phyloP scores from a whole-genome alignment of 2,113 vertebrate species.

The Candoia aspera region DNA sequence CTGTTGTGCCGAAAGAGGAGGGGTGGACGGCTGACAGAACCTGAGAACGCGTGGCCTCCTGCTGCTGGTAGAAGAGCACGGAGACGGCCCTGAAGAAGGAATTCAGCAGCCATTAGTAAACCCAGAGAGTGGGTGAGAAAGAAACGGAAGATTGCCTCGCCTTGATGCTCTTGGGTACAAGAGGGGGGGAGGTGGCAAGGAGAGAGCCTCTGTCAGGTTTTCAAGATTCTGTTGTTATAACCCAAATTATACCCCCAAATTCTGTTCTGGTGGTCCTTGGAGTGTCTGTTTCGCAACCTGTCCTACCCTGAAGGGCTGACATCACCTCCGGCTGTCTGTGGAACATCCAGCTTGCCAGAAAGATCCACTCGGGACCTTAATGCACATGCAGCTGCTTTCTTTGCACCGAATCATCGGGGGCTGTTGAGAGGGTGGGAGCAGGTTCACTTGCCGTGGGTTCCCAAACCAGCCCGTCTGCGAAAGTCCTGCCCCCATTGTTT shows the following conservation, averaged over 20 bases:
- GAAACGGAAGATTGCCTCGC: background rate
- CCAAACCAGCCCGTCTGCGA: conserved; percentile 19
- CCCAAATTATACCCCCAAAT: background rate
- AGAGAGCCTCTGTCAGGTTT: background rate
- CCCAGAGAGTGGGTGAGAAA: background rate
- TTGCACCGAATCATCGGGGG: conserved; percentile 9
- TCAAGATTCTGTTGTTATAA: background rate
- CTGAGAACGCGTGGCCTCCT: conserved; percentile 45
- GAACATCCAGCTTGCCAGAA: background rate
- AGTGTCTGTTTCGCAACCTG: background rate
- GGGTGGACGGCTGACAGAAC: background rate
- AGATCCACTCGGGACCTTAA: background rate
- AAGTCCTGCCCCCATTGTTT: background rate
- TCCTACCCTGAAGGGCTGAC: background rate
- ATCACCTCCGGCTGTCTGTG: conserved; percentile 14
- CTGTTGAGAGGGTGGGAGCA: background rate
- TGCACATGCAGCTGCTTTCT: background rate
- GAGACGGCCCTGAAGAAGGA: background rate
- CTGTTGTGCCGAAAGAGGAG: background rate
- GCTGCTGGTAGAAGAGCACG: conserved; percentile 10
- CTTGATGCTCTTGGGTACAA: background rate
- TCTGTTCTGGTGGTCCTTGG: background rate
- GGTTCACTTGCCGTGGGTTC: background rate
- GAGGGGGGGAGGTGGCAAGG: background rate
- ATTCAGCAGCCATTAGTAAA: background rate